Evolutionary conservation across 2,888 invertebrate genomes (phyloP).

Genomic region (Ischnura elegans): DNA sequence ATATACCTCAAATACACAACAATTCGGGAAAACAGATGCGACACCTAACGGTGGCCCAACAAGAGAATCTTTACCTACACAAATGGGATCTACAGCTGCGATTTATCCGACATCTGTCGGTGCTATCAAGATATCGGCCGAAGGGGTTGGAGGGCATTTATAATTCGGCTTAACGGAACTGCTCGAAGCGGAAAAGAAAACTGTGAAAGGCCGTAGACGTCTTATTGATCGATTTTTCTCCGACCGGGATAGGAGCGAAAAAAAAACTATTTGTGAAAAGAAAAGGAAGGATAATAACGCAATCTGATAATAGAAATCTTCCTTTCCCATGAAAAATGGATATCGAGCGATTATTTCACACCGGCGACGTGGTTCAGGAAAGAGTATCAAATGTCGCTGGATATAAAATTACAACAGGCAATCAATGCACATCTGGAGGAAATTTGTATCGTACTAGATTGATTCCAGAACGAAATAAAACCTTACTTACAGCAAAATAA

Average conservation of each 20-base stretch:
- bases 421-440: no score
- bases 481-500: no score
- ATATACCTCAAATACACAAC: no score
- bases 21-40: no score
- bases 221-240: not conserved
- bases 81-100: conserved; percentile 24
- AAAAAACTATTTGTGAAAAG: not conserved
- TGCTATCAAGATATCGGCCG: conserved; percentile 5
- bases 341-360: no score
- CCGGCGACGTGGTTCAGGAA: no score
- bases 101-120: conserved; percentile 49
- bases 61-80: not conserved
- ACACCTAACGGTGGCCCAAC: not conserved
- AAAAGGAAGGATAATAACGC: not conserved
- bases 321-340: no score
- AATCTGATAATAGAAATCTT: not conserved
- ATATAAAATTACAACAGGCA: no score
- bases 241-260: not conserved
- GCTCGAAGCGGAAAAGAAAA: not conserved
- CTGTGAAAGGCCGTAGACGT: not conserved
- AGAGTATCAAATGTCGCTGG: no score
- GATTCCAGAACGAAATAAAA: no score
- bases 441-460: no score
- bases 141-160: conserved; percentile 13
- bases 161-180: not conserved